A percentile compares a stretch with the other conserved stretches of the same genome.
Evolutionary conservation across 2,797 vertebrate genomes (phyloP).

Genomic region (Sciurus carolinensis): DNA sequence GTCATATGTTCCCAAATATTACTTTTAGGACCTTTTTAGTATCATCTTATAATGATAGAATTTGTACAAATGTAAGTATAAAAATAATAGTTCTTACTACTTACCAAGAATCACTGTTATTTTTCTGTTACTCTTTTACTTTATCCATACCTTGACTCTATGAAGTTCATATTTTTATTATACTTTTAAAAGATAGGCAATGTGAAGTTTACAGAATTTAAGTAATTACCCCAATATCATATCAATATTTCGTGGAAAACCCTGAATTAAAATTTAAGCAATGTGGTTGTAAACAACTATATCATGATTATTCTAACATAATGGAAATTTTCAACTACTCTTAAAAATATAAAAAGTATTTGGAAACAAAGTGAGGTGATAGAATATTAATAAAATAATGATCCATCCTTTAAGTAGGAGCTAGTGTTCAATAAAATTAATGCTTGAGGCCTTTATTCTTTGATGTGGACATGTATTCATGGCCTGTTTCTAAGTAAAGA

Average conservation of each 20-base stretch:
- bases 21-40: not conserved
- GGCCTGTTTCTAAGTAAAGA: not conserved
- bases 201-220: not conserved
- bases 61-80: not conserved
- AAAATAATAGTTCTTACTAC: conserved; percentile 4
- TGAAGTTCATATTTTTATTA: not conserved
- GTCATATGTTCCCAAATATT: not conserved
- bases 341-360: not conserved
- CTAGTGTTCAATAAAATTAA: not conserved
- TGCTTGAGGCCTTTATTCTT: not conserved
- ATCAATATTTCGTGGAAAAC: not conserved
- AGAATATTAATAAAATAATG: not conserved
- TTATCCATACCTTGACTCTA: not conserved
- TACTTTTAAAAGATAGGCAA: not conserved
- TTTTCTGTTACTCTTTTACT: not conserved
- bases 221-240: not conserved
- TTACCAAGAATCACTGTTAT: not conserved
- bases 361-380: not conserved
- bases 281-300: not conserved
- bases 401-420: not conserved
- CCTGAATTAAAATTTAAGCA: not conserved
- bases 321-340: not conserved
- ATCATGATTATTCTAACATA: not conserved
- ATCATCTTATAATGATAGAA: not conserved
- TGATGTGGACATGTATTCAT: not conserved